These are phyloP conservation scores for Pimephales promelas DNA, from an alignment of 2,113 vertebrate genomes.

Conservation along the genomic window DNA sequence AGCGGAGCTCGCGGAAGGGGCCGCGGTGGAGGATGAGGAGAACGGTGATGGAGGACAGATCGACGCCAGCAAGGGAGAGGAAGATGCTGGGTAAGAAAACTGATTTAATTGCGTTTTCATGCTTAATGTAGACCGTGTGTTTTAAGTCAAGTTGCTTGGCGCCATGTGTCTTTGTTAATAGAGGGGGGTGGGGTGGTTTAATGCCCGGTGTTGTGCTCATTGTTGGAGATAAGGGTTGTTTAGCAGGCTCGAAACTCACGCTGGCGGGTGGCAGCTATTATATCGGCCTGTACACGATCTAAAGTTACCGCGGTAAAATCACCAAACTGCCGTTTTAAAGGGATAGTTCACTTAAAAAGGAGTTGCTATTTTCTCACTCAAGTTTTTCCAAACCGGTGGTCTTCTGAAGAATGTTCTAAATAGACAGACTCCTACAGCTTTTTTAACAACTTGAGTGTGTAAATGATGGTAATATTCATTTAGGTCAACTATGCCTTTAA, in stretches of 20 bases:
- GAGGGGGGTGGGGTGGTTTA: slow-evolving; percentile 78
- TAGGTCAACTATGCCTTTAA: neutral
- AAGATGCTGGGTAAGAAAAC: slow-evolving; percentile 85
- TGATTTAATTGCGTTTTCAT: rapidly evolving
- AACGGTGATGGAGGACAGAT: slow-evolving; percentile 85
- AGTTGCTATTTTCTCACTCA: no score
- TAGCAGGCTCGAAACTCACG: neutral
- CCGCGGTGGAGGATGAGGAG: slow-evolving; percentile 49
- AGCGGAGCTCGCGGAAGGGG: slow-evolving; percentile 44
- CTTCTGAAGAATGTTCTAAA: no score
- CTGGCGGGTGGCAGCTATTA: neutral
- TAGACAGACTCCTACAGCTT: no score
- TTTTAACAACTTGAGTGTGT: no score
- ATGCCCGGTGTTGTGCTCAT: slow-evolving; percentile 16
- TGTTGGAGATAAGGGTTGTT: neutral
- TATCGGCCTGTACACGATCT: neutral
- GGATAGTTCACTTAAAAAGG: rapidly evolving
- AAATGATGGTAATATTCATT: no score
- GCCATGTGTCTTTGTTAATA: slow-evolving; percentile 82
- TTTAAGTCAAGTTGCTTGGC: slow-evolving; percentile 88
- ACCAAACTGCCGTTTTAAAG: neutral
- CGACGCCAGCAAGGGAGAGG: slow-evolving; percentile 92
- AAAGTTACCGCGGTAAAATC: neutral
- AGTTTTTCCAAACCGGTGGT: no score
- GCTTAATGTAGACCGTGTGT: slow-evolving; percentile 79